These are phyloP conservation scores for Antidorcas marsupialis DNA, from an alignment of 2,113 vertebrate genomes.

Conservation along the genomic window DNA sequence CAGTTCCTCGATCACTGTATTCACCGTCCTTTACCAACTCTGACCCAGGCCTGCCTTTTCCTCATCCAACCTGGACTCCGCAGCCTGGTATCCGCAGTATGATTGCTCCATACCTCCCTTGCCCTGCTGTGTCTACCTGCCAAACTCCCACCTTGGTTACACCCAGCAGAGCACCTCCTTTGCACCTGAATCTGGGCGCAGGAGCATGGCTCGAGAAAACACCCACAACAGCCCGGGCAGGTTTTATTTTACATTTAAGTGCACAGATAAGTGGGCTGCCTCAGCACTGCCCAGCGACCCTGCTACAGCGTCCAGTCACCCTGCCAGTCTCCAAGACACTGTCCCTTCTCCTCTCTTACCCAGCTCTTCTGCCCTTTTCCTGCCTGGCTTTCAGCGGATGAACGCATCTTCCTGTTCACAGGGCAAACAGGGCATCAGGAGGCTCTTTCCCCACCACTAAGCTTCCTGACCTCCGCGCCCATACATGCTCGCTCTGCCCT, in stretches of 20 bases:
- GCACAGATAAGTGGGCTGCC: background rate
- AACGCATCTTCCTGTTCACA: background rate
- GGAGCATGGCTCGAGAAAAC: background rate
- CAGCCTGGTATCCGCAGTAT: too few relatives aligned
- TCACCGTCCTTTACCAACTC: background rate
- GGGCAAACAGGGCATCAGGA: background rate
- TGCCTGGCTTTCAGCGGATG: background rate
- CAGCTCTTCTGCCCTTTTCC: background rate
- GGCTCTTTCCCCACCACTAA: background rate
- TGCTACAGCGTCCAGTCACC: fast-evolving
- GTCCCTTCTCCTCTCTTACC: background rate
- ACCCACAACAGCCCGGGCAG: background rate
- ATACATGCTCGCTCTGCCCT: background rate
- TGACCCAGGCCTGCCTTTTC: background rate
- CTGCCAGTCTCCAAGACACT: background rate
- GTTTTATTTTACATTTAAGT: background rate
- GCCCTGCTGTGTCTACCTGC: background rate
- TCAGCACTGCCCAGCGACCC: background rate
- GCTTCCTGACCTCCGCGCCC: background rate
- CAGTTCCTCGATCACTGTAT: too few relatives aligned
- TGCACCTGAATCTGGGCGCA: background rate
- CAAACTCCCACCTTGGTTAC: background rate
- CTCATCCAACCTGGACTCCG: too few relatives aligned
- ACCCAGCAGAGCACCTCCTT: background rate
- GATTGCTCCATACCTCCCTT: too few relatives aligned